phyloP scores from a whole-genome alignment of 2,113 vertebrate species.

The Corydoras maculifer region DNA sequence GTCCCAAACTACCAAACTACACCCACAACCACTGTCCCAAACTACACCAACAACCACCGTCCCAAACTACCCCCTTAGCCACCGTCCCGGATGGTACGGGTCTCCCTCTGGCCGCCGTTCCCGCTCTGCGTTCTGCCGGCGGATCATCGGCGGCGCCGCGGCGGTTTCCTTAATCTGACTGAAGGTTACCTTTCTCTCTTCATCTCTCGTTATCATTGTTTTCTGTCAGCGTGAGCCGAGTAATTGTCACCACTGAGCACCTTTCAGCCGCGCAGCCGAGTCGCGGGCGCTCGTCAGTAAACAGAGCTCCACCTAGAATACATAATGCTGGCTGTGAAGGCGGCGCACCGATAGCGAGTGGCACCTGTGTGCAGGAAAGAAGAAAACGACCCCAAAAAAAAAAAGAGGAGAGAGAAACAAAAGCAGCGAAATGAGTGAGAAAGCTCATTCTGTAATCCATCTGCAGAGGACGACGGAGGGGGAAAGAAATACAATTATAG shows the following conservation, averaged over 20 bases:
- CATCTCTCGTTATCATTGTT: conserved; percentile 51
- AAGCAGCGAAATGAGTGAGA: conserved; percentile 38
- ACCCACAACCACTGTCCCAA: no score
- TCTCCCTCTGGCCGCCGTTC: no score
- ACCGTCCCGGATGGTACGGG: no score
- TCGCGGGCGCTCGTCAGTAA: conserved; percentile 50
- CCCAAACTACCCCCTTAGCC: no score
- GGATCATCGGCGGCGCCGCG: conserved; percentile 50
- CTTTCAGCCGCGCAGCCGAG: conserved; percentile 53
- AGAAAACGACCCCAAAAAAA: conserved; percentile 13
- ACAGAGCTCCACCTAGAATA: conserved; percentile 56
- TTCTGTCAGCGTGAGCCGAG: conserved; percentile 58
- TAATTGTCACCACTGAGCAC: conserved; percentile 62
- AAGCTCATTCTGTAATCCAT: conserved; percentile 47
- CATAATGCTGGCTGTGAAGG: conserved; percentile 49
- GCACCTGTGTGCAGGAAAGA: conserved; percentile 35
- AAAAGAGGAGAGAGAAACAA: conserved; percentile 37
- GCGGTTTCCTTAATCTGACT: conserved; percentile 46
- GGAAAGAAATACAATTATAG: conserved; percentile 24
- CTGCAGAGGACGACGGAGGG: conserved; percentile 21
- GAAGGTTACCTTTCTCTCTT: conserved; percentile 50
- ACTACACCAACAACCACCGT: no score
- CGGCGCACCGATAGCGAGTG: conserved; percentile 41
- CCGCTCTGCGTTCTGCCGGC: conserved; percentile 27
- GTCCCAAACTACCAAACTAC: no score